phyloP scores from a whole-genome alignment of 2,888 invertebrate species.

The Metopia argyrocephala region DNA sequence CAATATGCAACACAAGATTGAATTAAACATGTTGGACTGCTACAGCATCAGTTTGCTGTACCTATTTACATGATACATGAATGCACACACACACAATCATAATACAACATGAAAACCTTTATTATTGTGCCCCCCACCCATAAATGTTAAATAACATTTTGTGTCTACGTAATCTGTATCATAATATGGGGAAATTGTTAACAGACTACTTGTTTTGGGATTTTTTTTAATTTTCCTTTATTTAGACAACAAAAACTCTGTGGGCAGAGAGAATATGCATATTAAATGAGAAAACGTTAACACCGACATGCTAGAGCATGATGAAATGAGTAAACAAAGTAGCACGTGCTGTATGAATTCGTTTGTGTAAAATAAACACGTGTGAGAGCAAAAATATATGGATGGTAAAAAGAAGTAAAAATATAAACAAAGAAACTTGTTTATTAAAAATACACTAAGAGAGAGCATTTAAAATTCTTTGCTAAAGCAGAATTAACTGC shows the following conservation, averaged over 20 bases:
- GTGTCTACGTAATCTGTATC: neutral
- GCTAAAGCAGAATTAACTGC: too few relatives aligned
- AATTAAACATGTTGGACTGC: conserved; percentile 16
- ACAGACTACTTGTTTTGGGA: conserved; percentile 52
- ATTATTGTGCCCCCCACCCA: too few relatives aligned
- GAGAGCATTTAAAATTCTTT: too few relatives aligned
- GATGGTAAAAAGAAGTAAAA: too few relatives aligned
- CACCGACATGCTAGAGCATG: neutral
- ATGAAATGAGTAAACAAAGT: neutral
- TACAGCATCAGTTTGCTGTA: conserved; percentile 64
- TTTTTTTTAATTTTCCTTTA: conserved; percentile 16
- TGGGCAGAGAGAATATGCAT: too few relatives aligned
- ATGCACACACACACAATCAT: neutral
- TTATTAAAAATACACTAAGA: too few relatives aligned
- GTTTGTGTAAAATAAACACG: conserved; percentile 6
- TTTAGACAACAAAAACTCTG: neutral
- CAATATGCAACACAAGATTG: too few relatives aligned
- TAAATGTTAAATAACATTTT: conserved; percentile 47
- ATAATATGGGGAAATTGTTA: conserved; percentile 36
- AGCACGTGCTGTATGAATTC: conserved; percentile 26
- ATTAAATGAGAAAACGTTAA: neutral
- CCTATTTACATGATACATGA: conserved; percentile 14
- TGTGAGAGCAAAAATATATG: conserved; percentile 1
- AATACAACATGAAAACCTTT: conserved; percentile 12
- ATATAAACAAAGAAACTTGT: neutral